Evolutionary conservation across 2,797 vertebrate species (phyloP).

Genomic region (Anolis apletophallus): DNA sequence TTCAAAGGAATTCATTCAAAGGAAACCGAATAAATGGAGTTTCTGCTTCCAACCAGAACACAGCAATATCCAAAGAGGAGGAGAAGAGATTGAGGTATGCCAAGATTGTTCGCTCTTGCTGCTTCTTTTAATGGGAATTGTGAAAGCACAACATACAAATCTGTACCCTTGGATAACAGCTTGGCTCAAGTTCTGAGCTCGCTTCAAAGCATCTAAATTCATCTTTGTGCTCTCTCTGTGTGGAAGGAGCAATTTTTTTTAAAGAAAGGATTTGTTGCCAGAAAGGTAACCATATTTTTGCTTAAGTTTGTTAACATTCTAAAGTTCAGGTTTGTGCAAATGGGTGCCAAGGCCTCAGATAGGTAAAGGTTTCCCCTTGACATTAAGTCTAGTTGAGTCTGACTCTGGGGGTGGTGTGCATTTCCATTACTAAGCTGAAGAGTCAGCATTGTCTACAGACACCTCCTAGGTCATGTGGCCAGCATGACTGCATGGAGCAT

Average conservation of each 20-base stretch:
- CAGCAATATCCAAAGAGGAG: no score
- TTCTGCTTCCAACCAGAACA: no score
- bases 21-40: background rate
- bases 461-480: no score
- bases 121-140: background rate
- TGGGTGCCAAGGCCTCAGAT: background rate
- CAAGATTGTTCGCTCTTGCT: background rate
- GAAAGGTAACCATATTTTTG: background rate
- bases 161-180: background rate
- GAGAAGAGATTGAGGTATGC: background rate
- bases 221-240: background rate
- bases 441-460: no score
- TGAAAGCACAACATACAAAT: background rate
- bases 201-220: background rate
- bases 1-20: background rate
- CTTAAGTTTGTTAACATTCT: background rate
- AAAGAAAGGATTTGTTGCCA: background rate
- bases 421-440: no score
- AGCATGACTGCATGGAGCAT: no score
- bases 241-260: background rate
- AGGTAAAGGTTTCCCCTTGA: no score
- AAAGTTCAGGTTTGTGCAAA: background rate
- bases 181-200: conserved; percentile 9
- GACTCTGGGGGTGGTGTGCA: no score
- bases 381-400: no score